These are phyloP conservation scores for Apodemia hepburni DNA, from an alignment of 2,888 invertebrate species.

Conservation along the genomic window DNA sequence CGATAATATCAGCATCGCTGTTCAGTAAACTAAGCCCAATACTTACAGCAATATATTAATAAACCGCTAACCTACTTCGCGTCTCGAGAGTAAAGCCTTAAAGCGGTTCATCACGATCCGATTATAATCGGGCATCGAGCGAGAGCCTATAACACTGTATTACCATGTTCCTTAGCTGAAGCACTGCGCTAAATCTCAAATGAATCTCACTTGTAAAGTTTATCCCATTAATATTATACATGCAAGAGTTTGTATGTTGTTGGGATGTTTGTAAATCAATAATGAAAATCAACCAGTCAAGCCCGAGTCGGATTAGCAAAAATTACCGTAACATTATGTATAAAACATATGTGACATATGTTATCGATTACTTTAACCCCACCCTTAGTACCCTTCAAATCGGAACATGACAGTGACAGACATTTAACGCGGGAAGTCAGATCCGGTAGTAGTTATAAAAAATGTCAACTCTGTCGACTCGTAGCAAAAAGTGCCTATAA, in stretches of 20 bases:
- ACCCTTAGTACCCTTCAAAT: no score
- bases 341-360: no score
- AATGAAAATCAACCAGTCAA: no score
- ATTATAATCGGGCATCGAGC: conserved; percentile 5
- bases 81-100: conserved; percentile 6
- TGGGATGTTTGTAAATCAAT: no score
- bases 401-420: no score
- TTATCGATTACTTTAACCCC: no score
- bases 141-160: not conserved
- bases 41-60: conserved; percentile 2
- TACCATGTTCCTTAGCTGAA: not conserved
- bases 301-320: no score
- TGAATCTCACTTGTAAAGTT: not conserved
- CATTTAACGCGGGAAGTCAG: no score
- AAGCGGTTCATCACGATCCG: conserved; percentile 13
- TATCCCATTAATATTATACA: not conserved
- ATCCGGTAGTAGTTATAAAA: no score
- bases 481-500: no score
- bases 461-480: no score
- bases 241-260: not conserved
- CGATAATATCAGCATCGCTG: not conserved
- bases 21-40: not conserved
- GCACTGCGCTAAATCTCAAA: not conserved
- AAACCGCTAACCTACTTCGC: conserved; percentile 3
- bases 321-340: no score